A percentile compares a stretch with the other conserved stretches of the same genome.
These are phyloP conservation scores for Drosophila leontia DNA, from an alignment of 1,140 invertebrate genomes.

Conservation along the genomic window DNA sequence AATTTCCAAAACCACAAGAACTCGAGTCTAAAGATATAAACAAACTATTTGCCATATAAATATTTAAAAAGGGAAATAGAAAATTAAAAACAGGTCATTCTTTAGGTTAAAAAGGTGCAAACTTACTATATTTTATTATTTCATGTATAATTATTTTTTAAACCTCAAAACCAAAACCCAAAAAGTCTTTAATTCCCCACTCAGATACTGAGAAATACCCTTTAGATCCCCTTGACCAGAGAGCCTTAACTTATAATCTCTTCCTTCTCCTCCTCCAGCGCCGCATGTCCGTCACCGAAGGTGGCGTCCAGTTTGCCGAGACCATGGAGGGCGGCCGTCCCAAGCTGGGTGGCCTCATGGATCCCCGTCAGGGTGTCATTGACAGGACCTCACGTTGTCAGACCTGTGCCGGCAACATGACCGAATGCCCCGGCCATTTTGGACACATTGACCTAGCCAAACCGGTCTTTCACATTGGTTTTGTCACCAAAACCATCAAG, in stretches of 20 bases:
- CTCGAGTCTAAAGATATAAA: no score
- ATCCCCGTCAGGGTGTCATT: conserved; percentile 98
- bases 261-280: conserved; percentile 87
- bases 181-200: no score
- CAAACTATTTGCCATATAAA: no score
- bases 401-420: conserved; percentile 99
- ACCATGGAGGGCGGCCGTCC: conserved; percentile 99
- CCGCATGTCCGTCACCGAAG: conserved; percentile 98
- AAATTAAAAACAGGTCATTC: no score
- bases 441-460: conserved; percentile 99
- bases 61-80: no score
- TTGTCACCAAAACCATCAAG: conserved; percentile 98
- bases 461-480: conserved; percentile 99
- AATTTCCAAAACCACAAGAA: neutral
- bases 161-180: neutral
- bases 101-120: no score
- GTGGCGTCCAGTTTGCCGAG: conserved; percentile 98
- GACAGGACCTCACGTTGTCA: conserved; percentile 97
- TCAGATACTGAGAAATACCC: neutral
- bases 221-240: neutral
- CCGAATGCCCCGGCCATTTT: conserved; percentile 99
- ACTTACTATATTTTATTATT: no score
- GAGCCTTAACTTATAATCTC: neutral
- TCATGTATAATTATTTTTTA: no score
- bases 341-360: conserved; percentile 99